Conservation (phyloP, 1,140 invertebrate genomes). For the Aphis craccivora region DNA sequence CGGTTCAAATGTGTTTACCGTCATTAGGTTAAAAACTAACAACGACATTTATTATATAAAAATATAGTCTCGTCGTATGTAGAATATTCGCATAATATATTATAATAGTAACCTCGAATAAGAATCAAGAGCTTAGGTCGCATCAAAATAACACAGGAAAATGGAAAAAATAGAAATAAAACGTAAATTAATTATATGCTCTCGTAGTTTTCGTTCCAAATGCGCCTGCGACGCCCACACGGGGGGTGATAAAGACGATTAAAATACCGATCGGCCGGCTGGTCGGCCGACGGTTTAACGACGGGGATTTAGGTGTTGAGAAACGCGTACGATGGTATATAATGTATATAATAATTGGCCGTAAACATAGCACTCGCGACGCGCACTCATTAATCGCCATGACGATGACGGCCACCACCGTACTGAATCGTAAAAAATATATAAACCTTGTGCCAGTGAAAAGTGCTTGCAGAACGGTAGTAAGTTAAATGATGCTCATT, state of each 20-base stretch:
- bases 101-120: not conserved
- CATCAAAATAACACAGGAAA: not conserved
- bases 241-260: not conserved
- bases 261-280: not conserved
- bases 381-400: not conserved
- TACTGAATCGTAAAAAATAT: not conserved
- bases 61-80: not conserved
- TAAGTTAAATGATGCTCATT: not conserved
- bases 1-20: not conserved
- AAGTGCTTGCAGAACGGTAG: not conserved
- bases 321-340: not conserved
- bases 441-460: not conserved
- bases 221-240: not conserved
- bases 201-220: not conserved
- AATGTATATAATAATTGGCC: not conserved
- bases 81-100: not conserved
- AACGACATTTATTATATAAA: not conserved
- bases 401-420: not conserved
- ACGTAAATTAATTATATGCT: not conserved
- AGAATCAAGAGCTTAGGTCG: not conserved
- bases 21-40: not conserved
- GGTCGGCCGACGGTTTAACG: not conserved
- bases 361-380: not conserved
- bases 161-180: not conserved
- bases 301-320: constrained; percentile 14